Conservation (phyloP, 2,113 vertebrate genomes). For the Scartelaos histophorus region DNA sequence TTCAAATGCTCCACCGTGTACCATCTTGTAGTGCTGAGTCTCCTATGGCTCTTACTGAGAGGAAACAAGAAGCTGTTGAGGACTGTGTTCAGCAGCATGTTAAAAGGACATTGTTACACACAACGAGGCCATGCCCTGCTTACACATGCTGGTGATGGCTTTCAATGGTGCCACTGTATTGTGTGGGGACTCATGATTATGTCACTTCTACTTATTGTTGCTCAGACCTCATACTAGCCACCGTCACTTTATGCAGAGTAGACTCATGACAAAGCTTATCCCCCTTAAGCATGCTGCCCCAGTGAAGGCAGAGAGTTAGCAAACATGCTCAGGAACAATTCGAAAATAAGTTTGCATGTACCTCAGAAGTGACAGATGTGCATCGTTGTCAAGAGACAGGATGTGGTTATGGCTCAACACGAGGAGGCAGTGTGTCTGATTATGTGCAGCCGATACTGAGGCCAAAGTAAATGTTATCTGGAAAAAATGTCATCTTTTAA, state of each 20-base stretch:
- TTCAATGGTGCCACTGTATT: constrained; percentile 52
- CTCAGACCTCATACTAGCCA: constrained; percentile 44
- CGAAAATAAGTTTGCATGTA: constrained; percentile 26
- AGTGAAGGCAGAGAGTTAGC: constrained; percentile 19
- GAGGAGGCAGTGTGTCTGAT: constrained; percentile 35
- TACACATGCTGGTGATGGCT: constrained; percentile 54
- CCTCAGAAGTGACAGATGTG: constrained; percentile 45
- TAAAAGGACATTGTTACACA: constrained; percentile 60
- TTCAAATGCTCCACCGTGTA: constrained; percentile 46
- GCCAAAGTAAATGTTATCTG: not conserved
- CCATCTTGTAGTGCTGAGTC: constrained; percentile 66
- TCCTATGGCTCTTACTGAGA: constrained; percentile 60
- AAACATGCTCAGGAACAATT: constrained; percentile 15
- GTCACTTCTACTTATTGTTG: constrained; percentile 50
- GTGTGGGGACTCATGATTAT: constrained; percentile 61
- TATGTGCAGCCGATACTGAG: constrained; percentile 21
- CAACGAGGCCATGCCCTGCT: constrained; percentile 29
- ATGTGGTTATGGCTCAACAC: constrained; percentile 70
- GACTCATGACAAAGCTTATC: constrained; percentile 68
- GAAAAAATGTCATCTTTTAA: not conserved
- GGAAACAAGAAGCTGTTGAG: constrained; percentile 56
- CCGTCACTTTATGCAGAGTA: constrained; percentile 34
- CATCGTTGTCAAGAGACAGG: constrained; percentile 52
- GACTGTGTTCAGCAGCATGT: constrained; percentile 47
- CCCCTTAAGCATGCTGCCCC: constrained; percentile 27